Percentiles rank a stretch among this genome's conserved stretches.
These are phyloP conservation scores for Lasioglossum oenotherae DNA, from an alignment of 2,888 invertebrate species.

Conservation along the genomic window DNA sequence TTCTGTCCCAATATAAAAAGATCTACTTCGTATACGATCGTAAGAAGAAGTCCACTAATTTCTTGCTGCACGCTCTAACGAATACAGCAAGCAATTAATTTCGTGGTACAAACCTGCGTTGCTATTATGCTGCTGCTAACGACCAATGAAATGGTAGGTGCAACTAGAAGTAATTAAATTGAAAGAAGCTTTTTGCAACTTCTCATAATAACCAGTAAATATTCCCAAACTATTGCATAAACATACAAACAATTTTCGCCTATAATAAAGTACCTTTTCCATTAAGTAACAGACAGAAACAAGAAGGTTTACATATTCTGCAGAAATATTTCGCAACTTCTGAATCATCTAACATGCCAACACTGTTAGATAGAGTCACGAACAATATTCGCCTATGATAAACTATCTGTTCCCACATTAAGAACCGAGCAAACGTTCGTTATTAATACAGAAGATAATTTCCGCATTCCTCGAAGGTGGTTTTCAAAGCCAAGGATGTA, in stretches of 20 bases:
- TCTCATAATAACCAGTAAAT: neutral
- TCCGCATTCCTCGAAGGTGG: neutral
- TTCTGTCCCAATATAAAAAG: neutral
- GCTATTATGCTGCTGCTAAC: neutral
- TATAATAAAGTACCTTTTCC: neutral
- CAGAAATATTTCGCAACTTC: neutral
- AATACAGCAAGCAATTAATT: neutral
- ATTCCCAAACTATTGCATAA: neutral
- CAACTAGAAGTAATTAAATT: neutral
- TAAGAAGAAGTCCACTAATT: neutral
- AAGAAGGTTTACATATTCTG: neutral
- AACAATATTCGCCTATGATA: neutral
- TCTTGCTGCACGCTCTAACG: neutral
- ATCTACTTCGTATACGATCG: neutral
- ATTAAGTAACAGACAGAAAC: neutral
- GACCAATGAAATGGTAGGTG: neutral
- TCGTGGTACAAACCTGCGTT: neutral
- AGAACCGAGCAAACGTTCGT: neutral
- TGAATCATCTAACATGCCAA: neutral
- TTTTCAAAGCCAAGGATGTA: neutral
- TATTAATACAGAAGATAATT: neutral
- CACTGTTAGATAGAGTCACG: neutral
- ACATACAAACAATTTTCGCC: no score
- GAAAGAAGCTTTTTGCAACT: neutral
- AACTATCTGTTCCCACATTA: neutral